Evolutionary conservation across 2,888 invertebrate genomes (phyloP).

Genomic region (Lithosia quadra): DNA sequence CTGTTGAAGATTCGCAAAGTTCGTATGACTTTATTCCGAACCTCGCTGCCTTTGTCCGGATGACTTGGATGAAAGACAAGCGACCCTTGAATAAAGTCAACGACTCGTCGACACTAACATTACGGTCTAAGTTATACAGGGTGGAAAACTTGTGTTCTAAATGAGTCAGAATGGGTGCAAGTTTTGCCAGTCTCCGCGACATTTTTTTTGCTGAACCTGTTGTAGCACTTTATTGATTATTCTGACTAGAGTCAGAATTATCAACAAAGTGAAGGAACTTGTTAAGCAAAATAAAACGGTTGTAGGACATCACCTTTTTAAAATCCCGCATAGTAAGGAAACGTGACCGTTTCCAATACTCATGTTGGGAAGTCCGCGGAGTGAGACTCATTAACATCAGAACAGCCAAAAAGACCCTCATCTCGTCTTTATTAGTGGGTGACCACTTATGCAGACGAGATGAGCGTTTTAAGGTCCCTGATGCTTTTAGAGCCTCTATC

Average conservation of each 20-base stretch:
- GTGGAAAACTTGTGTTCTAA: neutral
- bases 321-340: conserved; percentile 34
- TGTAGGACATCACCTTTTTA: conserved; percentile 29
- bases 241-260: conserved; percentile 21
- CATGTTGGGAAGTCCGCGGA: conserved; percentile 21
- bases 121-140: conserved; percentile 16
- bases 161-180: neutral
- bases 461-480: conserved; percentile 7
- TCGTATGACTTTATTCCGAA: conserved; percentile 45
- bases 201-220: neutral
- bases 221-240: conserved; percentile 15
- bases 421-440: conserved; percentile 37
- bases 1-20: conserved; percentile 40
- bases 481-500: conserved; percentile 22
- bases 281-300: conserved; percentile 37
- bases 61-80: conserved; percentile 37
- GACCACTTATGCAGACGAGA: conserved; percentile 40
- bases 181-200: neutral
- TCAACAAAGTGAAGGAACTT: conserved; percentile 41
- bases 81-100: conserved; percentile 45
- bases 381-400: conserved; percentile 43
- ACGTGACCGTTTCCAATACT: conserved; percentile 37
- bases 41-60: conserved; percentile 36
- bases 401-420: conserved; percentile 37
- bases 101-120: conserved; percentile 44